phyloP scores from a whole-genome alignment of 2,113 vertebrate species.

The Nycticebus coucang region DNA sequence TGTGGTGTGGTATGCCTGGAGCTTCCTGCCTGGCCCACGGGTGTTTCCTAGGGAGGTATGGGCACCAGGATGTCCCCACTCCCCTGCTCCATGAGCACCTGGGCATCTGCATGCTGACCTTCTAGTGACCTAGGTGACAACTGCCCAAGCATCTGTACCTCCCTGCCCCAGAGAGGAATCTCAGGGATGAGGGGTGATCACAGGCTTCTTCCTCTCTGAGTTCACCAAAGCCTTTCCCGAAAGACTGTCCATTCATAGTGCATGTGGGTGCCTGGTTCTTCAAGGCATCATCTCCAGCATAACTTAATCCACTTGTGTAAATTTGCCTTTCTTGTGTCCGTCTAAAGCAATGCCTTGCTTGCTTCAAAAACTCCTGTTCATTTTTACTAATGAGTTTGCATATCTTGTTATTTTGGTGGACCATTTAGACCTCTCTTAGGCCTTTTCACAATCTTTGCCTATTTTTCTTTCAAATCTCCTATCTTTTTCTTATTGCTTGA shows the following conservation, averaged over 20 bases:
- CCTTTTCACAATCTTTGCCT: neutral
- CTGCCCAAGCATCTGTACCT: accelerated
- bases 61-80: neutral
- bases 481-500: neutral
- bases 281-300: accelerated
- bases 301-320: accelerated
- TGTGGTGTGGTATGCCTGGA: accelerated
- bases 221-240: neutral
- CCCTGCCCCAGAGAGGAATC: neutral
- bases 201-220: neutral
- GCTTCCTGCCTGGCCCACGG: neutral
- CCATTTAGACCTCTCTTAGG: neutral
- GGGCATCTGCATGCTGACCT: neutral
- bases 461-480: neutral
- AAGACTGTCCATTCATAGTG: accelerated
- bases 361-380: neutral
- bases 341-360: accelerated
- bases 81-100: neutral
- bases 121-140: neutral
- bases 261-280: accelerated
- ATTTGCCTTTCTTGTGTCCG: accelerated
- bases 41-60: neutral
- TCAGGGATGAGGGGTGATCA: accelerated
- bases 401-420: neutral
- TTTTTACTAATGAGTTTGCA: neutral